phyloP scores from a whole-genome alignment of 37 sponge, comb jelly and placozoan species.

The Beroe forskalii region DNA sequence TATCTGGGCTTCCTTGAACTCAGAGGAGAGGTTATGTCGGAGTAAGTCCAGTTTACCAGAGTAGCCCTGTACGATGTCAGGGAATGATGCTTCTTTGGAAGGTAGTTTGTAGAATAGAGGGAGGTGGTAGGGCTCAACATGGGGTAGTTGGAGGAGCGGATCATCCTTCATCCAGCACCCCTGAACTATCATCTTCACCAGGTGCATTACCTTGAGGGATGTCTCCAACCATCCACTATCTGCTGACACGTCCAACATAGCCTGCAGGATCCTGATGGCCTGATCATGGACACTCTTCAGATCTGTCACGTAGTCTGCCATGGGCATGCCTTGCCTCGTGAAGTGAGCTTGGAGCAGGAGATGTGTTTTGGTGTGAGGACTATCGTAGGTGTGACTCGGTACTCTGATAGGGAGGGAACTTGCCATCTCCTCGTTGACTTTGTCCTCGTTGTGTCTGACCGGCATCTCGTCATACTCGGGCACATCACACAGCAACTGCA shows the following conservation, averaged over 20 bases:
- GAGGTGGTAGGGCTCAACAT: conserved; percentile 69
- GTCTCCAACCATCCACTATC: conserved; percentile 88
- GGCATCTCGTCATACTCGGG: conserved; percentile 93
- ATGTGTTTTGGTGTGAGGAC: conserved; percentile 92
- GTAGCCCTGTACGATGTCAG: conserved; percentile 13
- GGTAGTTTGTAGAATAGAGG: conserved; percentile 1
- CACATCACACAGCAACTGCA: conserved; percentile 80
- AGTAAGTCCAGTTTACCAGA: neutral
- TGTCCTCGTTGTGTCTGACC: conserved; percentile 96
- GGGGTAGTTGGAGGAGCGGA: conserved; percentile 84
- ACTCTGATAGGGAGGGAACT: conserved; percentile 75
- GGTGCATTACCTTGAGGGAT: conserved; percentile 70
- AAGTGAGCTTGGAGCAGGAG: conserved; percentile 95
- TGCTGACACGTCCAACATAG: conserved; percentile 87
- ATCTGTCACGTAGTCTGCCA: conserved; percentile 93
- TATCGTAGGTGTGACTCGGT: conserved; percentile 72
- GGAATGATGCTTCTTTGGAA: neutral
- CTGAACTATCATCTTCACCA: conserved; percentile 94
- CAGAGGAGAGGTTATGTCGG: neutral
- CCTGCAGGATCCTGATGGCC: conserved; percentile 92
- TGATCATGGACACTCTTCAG: conserved; percentile 97
- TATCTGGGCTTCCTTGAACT: neutral
- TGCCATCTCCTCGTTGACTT: conserved; percentile 82
- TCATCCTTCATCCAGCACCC: conserved; percentile 80
- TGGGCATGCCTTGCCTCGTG: conserved; percentile 77